These are phyloP conservation scores for Atlantisia rogersi DNA, from an alignment of 2,113 vertebrate genomes.

Conservation along the genomic window DNA sequence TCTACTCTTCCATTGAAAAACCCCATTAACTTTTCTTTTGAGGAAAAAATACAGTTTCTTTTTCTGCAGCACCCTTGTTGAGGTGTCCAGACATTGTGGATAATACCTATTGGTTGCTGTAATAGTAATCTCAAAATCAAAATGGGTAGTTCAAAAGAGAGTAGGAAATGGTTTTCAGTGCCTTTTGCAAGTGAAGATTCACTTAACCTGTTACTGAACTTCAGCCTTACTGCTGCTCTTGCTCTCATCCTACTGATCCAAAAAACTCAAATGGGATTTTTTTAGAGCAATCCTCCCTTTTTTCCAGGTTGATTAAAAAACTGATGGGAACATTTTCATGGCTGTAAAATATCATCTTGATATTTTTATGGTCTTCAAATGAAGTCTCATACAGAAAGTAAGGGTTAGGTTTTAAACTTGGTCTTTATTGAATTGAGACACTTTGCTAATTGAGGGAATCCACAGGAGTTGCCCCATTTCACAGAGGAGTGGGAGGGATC, in stretches of 20 bases:
- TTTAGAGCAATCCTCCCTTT: background rate
- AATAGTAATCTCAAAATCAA: background rate
- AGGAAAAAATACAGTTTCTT: background rate
- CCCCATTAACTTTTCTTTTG: background rate
- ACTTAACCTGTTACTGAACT: background rate
- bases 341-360: background rate
- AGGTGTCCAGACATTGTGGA: background rate
- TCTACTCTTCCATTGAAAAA: background rate
- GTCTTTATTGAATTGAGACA: background rate
- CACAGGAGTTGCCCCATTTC: background rate
- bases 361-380: background rate
- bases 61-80: background rate
- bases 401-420: background rate
- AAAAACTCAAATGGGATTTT: background rate
- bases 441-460: background rate
- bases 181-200: background rate
- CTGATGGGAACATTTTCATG: background rate
- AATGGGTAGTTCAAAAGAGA: background rate
- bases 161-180: background rate
- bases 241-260: rapidly evolving
- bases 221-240: background rate
- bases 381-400: background rate
- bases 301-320: background rate
- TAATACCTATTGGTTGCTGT: background rate
- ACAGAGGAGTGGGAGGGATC: background rate